Conservation (phyloP, 2,797 vertebrate genomes). For the Rhadinocentrus ornatus region DNA sequence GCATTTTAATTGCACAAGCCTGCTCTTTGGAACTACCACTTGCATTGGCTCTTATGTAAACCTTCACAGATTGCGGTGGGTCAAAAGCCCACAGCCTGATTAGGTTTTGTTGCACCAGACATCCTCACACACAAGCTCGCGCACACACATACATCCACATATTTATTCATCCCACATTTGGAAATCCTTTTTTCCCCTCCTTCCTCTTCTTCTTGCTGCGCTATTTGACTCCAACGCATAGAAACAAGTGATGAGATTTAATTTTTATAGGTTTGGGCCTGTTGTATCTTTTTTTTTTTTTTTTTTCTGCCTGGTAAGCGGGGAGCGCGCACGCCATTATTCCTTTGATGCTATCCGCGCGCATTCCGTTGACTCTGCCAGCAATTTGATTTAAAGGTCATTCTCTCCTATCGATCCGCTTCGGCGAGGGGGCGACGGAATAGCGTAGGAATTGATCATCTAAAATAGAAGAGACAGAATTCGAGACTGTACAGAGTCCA, state of each 20-base stretch:
- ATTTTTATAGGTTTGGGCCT: constrained; percentile 47
- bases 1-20: constrained; percentile 60
- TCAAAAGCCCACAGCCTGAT: constrained; percentile 50
- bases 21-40: constrained; percentile 54
- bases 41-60: constrained; percentile 47
- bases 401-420: constrained; percentile 85
- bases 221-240: constrained; percentile 18
- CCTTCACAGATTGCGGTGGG: constrained; percentile 39
- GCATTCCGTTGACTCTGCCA: constrained; percentile 80
- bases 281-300: not conserved
- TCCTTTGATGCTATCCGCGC: constrained; percentile 76
- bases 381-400: constrained; percentile 88
- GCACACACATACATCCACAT: not conserved
- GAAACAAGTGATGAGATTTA: constrained; percentile 46
- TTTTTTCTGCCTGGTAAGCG: constrained; percentile 27
- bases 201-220: not conserved
- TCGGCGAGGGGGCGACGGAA: constrained; percentile 80
- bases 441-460: constrained; percentile 83
- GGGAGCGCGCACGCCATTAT: constrained; percentile 70
- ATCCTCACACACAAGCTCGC: not conserved
- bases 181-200: not conserved
- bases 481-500: constrained; percentile 76
- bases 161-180: not conserved
- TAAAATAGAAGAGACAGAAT: constrained; percentile 82
- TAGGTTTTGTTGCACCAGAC: constrained; percentile 23